These are phyloP conservation scores for Acrocera orbiculus DNA, from an alignment of 2,888 invertebrate species.

Conservation along the genomic window DNA sequence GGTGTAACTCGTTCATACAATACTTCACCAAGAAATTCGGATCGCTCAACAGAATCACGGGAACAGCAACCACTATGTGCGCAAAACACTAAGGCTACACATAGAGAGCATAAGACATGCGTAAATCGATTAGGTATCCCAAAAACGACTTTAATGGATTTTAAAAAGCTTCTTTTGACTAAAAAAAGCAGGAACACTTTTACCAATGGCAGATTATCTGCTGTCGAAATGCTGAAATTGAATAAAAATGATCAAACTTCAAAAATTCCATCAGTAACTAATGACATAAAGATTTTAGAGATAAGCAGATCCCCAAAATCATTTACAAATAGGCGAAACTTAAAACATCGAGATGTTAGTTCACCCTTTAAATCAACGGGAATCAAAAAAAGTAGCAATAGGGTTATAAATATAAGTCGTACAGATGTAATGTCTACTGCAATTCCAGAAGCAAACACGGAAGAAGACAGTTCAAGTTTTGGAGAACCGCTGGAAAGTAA, in stretches of 20 bases:
- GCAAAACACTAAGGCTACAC: too few relatives aligned
- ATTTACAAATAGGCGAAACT: conserved; percentile 43
- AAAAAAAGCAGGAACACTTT: conserved; percentile 50
- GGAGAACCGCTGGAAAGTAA: too few relatives aligned
- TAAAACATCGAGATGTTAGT: conserved; percentile 29
- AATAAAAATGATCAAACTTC: conserved; percentile 11
- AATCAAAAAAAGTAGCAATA: conserved; percentile 46
- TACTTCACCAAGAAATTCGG: too few relatives aligned
- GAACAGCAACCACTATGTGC: too few relatives aligned
- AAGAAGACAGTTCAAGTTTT: conserved; percentile 52
- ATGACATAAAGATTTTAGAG: conserved; percentile 47
- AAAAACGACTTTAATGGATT: conserved; percentile 66
- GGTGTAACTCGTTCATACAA: too few relatives aligned
- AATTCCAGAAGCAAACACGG: conserved; percentile 66
- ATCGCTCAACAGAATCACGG: too few relatives aligned
- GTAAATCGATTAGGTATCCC: conserved; percentile 47
- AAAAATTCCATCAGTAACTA: conserved; percentile 16
- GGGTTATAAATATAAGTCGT: conserved; percentile 55
- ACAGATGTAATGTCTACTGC: conserved; percentile 73
- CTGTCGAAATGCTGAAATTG: conserved; percentile 61
- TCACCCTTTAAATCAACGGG: conserved; percentile 38
- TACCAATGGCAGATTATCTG: conserved; percentile 44
- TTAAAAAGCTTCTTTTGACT: conserved; percentile 61
- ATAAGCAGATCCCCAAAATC: conserved; percentile 54
- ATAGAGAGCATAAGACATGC: conserved; percentile 32